Conservation (phyloP, 2,888 invertebrate genomes). For the Serrognathus titanus region DNA sequence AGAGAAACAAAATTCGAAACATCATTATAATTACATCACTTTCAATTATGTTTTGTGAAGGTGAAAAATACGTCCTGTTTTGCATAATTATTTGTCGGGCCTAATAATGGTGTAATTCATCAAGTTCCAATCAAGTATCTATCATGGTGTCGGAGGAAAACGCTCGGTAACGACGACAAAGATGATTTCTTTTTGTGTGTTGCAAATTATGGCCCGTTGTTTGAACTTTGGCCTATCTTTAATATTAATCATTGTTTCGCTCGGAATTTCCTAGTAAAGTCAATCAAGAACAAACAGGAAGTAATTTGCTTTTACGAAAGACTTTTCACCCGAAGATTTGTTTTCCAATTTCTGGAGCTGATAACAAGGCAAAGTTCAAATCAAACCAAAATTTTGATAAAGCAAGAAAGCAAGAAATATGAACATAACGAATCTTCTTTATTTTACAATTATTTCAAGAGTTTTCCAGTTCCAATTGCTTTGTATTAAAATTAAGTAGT, state of each 20-base stretch:
- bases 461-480: too few species aligned
- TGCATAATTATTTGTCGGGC: slow-evolving; percentile 24
- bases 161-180: not conserved
- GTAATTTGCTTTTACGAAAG: too few species aligned
- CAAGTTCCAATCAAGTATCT: slow-evolving; percentile 4
- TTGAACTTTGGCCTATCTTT: not conserved
- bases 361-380: too few species aligned
- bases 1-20: slow-evolving; percentile 3
- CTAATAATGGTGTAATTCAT: slow-evolving; percentile 19
- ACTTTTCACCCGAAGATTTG: too few species aligned
- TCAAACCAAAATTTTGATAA: too few species aligned
- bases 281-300: too few species aligned
- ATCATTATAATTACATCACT: slow-evolving; percentile 6
- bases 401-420: too few species aligned
- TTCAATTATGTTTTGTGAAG: slow-evolving; percentile 1
- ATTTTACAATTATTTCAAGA: too few species aligned
- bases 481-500: too few species aligned
- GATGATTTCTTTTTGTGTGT: not conserved
- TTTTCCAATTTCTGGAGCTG: too few species aligned
- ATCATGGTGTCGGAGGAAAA: not conserved
- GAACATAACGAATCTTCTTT: too few species aligned
- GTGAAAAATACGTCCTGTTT: slow-evolving; percentile 17
- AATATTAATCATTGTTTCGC: not conserved
- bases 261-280: too few species aligned
- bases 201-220: not conserved